phyloP scores from a whole-genome alignment of 2,113 vertebrate species.

The Python bivittatus region DNA sequence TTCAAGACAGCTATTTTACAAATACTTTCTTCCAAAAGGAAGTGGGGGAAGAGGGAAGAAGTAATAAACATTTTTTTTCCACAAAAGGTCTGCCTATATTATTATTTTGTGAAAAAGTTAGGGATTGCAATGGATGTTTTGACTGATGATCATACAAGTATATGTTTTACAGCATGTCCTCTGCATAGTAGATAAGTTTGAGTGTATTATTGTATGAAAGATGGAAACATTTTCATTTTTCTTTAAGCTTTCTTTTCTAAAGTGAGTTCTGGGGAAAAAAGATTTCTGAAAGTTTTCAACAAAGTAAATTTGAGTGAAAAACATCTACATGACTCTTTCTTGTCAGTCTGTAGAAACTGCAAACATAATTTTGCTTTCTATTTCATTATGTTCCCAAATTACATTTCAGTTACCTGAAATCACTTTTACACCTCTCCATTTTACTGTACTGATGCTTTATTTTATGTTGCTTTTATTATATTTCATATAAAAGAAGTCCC shows the following conservation, averaged over 20 bases:
- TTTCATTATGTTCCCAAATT: background rate
- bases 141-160: background rate
- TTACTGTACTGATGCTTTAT: background rate
- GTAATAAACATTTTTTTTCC: background rate
- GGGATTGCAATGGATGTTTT: background rate
- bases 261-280: background rate
- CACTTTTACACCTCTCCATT: background rate
- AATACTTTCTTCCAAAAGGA: background rate
- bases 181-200: background rate
- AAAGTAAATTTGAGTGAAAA: background rate
- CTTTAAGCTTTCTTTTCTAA: background rate
- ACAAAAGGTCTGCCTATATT: background rate
- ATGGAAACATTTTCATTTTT: background rate
- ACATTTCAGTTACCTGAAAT: background rate
- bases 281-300: background rate
- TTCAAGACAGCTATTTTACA: background rate
- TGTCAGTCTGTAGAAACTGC: background rate
- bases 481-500: background rate
- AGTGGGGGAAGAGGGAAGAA: background rate
- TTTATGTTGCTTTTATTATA: background rate
- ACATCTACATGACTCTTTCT: background rate
- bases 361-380: background rate
- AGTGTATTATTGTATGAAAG: background rate
- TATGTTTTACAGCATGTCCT: background rate
- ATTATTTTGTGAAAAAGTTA: background rate